Evolutionary conservation across 1,140 invertebrate genomes (phyloP), one percentile per base, ranked within the genome.

Genomic region (Branchinecta lindahli): DNA sequence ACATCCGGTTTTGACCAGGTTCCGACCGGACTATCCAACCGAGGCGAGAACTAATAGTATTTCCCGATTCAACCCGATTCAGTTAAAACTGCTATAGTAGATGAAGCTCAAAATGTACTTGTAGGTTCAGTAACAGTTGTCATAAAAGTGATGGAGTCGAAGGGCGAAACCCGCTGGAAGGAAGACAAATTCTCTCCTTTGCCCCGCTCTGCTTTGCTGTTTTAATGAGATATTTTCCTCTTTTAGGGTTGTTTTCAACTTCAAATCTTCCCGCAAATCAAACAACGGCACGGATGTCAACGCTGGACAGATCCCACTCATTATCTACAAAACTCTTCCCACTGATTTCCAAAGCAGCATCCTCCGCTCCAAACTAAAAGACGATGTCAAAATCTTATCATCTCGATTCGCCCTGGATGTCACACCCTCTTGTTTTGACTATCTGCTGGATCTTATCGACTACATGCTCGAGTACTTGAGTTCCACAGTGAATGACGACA

Each of bases 231-330:
- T 21, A 52, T 8, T 8, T 8, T 47, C 52, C 12, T 68, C n/a
- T 46, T 10, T n/a, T 74, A 87, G 86, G 79, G 87, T 96, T 20
- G 84, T 90, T 6, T 98, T 98, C 79, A 89, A 92, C 73, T 98
- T 98, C 79, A 96, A 96, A 83, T 91, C 91, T 12, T 98, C 94
- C 0, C 94, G 94, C 76, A 92, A 94, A 79, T 96, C 95, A 0
- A 98, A 98, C 77, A 98, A 98, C 80, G 95, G 95, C n/a, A 98
- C 95, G 0, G 94, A 98, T 77, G 91, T 97, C 0, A 96, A 96
- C 78, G 93, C 92, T 2, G 96, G 96, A 0, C 96, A 99, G 81
- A 95, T 99, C 75, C 95, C 96, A 0, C 91, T 93, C 76, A 81
- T 99, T 9, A 79, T 97, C 0, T 98, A 97, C 79, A 85, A 88